Base-by-base conservation (phyloP, 2,888 invertebrate genomes). In the Leucania comma region DNA sequence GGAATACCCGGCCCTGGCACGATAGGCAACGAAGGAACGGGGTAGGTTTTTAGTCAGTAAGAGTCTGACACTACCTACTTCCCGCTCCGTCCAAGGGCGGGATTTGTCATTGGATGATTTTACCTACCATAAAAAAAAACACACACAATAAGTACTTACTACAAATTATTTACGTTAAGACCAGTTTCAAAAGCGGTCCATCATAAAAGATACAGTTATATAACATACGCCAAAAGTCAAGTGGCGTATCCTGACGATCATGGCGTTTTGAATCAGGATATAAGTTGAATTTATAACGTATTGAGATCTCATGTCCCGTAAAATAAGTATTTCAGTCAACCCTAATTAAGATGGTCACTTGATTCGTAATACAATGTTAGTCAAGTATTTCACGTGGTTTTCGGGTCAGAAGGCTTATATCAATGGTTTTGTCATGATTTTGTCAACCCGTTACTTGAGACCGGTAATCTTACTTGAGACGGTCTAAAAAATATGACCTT, bases 281-380 rank as follows among this genome's bases (percentile, higher is more conserved):
- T 22, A 57, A 70, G 76, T 72, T 64, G 56, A 67, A 76, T 71
- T 59, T 46, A 51, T 24, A 69, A 35, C n/a, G 59, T 59, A 79
- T 79, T 71, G 70, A 66, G 35, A 64, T 26, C 32, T 68, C 46
- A 42, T 78, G 79, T 78, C 66, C 80, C 79, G 66, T 71, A 61
- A 71, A 69, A 68, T 72, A 80, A 74, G 65, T 68, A 74, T 74
- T 68, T 57, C 53, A 48, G 35, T 17, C 20, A 61, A 61, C 79
- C 82, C 68, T 82, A 71, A 80, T 80, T 80, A 71, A 60, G 26
- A 71, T 74, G 79, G 80, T 80, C 82, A 78, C 74, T 78, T 78
- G 75, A 38, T 38, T 70, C 59, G 20, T 66, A 70, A 78, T 77
- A 42, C 59, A 71, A 24, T 12, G 29, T 26, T 29, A 58, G n/a